Evolutionary conservation across 2,113 vertebrate genomes (phyloP), one percentile per base, ranked within the genome.

Genomic region (Oplegnathus fasciatus): DNA sequence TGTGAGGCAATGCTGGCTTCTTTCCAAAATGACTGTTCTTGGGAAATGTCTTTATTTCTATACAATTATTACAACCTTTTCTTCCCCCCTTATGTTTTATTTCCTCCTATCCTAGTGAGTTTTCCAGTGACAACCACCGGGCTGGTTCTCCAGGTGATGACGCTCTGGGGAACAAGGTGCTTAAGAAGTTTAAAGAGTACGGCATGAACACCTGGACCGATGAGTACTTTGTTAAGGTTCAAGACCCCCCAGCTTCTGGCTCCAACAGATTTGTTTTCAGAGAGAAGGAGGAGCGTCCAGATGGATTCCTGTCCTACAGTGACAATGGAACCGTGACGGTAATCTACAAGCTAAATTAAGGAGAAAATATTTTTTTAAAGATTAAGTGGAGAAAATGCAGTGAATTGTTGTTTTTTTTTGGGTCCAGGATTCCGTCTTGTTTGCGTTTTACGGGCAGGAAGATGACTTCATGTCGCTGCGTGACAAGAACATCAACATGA

Each of bases 291-390:
- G 37, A 91, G 14, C 1, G 0, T 66, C 15, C 34, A 61, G 78
- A 0, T 0, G 95, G 95, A 0, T 99, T 96, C 1, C 95, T 99
- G 78, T 97, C 98, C 0, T 99, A 98, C 86, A 98, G 98, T 77
- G 83, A 78, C 6, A 84, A 0, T 0, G 83, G 75, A 22, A 87
- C 52, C 7, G 95, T 82, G 54, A 62, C 5, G 90, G 98, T 99
- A 71, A 84, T 32, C 1, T 18, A 34, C 18, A 50, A 7, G 32
- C 4, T 62, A 30, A 37, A 62, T 28, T 11, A 11, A 57, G 24
- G 5, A 26, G 1, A 60, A 0, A n/a, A n/a, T 0, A 22, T 9
- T n/a, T n/a, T n/a, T n/a, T 9, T 3, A 11, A 4, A 2, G n/a
- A 0, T 1, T 15, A 6, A 5, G 3, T 26, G 2, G 8, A 30